Evolutionary conservation across 2,888 invertebrate genomes (phyloP), one percentile per base, ranked within the genome.

Genomic region (Scelioninae gen. 1): DNA sequence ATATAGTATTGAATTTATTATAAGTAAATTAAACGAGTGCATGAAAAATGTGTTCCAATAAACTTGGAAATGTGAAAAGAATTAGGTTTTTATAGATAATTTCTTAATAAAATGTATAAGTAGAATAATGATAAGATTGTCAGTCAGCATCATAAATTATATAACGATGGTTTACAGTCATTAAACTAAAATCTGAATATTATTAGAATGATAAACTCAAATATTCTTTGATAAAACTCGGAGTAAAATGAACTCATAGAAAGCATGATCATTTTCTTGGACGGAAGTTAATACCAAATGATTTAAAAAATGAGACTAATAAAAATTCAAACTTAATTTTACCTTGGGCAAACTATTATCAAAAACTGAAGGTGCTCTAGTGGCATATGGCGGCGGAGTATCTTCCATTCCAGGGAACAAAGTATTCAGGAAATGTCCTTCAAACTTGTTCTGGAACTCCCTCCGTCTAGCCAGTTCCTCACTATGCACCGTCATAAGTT

Each of bases 361-460:
- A 89, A 97, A 97, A n/a, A 94, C 93, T 0, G 95, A 93, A 0
- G 97, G 97, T 75, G 96, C 94, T 89, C 96, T 95, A 4, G 96
- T 97, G 63, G 97, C 98, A 92, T 96, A 98, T 0, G 94, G 91
- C 2, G 96, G 96, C 0, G 98, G 97, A 82, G 95, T 93, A 88
- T 98, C 98, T 66, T 96, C 95, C 94, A 99, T 95, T 0, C 98
- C 98, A 0, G 97, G 97, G 92, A 99, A 99, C 49, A 99, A 93
- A 10, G 95, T 94, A 84, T 95, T 95, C 6, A 99, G 93, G 90
- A 97, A 97, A 88, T 97, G 99, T 0, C 96, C 96, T 29, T 97
- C 96, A 88, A 97, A 96, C 81, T 95, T 94, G 0, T 93, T 90
- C 86, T 95, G 95, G 91, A 98, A 98, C 8, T 96, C 95, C 85